Evolutionary conservation across 1,140 invertebrate genomes (phyloP).

Genomic region (Bradynema listronoti): DNA sequence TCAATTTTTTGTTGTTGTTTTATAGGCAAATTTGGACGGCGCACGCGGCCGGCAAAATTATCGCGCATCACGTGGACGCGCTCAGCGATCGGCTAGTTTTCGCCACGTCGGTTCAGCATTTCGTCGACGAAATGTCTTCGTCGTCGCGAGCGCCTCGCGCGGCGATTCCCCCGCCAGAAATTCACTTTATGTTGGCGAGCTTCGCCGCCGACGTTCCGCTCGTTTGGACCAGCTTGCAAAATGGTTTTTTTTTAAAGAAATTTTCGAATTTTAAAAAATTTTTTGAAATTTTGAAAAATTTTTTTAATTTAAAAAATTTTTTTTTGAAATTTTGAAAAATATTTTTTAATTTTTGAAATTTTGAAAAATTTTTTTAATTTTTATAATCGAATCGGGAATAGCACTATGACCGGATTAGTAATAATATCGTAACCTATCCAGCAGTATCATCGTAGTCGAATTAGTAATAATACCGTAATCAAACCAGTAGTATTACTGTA

Average conservation of each 20-base stretch:
- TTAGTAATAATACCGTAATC: no score
- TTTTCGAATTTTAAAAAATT: not conserved
- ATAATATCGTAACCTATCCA: no score
- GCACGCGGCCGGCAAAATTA: constrained; percentile 30
- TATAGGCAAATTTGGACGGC: constrained; percentile 40
- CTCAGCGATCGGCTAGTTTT: constrained; percentile 25
- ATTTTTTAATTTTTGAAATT: no score
- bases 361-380: no score
- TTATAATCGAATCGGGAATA: no score
- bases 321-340: no score
- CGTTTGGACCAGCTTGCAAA: constrained; percentile 31
- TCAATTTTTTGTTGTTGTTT: no score
- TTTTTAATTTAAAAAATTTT: no score
- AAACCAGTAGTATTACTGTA: no score
- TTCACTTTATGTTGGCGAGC: constrained; percentile 9
- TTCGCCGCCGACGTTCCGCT: constrained; percentile 6
- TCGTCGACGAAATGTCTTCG: not conserved
- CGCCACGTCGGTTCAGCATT: constrained; percentile 32
- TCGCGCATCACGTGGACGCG: constrained; percentile 30
- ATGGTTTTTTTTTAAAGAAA: constrained; percentile 14
- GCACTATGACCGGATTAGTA: no score
- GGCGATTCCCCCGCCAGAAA: not conserved
- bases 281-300: constrained; percentile 2
- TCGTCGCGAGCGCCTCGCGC: not conserved
- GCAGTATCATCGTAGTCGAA: no score